Percentiles rank a stretch among this genome's conserved stretches.
Evolutionary conservation across 1,140 invertebrate genomes (phyloP).

Genomic region (Nymphalis io): DNA sequence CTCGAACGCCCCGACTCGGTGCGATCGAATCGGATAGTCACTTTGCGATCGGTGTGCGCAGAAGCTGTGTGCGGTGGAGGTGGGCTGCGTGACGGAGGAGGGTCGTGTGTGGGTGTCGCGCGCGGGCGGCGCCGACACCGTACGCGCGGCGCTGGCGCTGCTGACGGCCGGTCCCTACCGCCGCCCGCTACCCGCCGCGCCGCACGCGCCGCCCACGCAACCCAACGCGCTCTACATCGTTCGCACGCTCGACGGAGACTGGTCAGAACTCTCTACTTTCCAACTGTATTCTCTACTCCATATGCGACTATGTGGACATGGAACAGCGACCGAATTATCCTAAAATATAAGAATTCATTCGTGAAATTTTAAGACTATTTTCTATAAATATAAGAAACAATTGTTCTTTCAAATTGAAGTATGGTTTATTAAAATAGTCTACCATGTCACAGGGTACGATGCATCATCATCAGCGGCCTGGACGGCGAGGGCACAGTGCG

Average conservation of each 20-base stretch:
- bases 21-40: neutral
- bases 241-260: conserved; percentile 70
- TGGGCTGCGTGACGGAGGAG: conserved; percentile 74
- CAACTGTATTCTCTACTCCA: neutral
- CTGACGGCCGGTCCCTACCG: conserved; percentile 69
- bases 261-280: conserved; percentile 40
- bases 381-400: no score
- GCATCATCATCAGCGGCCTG: conserved; percentile 69
- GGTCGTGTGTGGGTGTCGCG: conserved; percentile 73
- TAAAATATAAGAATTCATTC: no score
- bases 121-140: conserved; percentile 58
- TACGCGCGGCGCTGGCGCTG: conserved; percentile 64
- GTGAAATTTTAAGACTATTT: no score
- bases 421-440: no score
- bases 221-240: conserved; percentile 68
- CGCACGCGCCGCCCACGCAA: conserved; percentile 58
- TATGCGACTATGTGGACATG: no score
- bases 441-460: conserved; percentile 57
- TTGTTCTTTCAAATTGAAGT: no score
- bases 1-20: neutral
- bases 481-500: conserved; percentile 75
- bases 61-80: conserved; percentile 68
- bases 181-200: conserved; percentile 70
- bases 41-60: conserved; percentile 19
- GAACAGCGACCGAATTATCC: no score